Evolutionary conservation across 2,797 vertebrate species (phyloP).

Genomic region (Adrianichthys oophorus): DNA sequence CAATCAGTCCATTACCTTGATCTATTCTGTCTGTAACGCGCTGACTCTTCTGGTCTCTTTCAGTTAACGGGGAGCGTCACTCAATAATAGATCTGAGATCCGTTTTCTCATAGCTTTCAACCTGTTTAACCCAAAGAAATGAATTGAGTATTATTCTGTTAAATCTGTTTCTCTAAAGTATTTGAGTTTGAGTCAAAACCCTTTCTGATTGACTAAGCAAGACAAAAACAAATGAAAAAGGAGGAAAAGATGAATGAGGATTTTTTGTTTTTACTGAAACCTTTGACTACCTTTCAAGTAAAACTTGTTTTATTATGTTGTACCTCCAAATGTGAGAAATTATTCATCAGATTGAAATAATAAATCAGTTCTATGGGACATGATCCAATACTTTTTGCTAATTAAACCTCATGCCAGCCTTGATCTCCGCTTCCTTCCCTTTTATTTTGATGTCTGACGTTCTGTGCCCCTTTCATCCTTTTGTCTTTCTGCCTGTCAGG

Average conservation of each 20-base stretch:
- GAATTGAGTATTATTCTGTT: not conserved
- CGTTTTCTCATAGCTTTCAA: conserved; percentile 13
- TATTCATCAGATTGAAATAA: too few relatives aligned
- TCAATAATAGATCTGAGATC: conserved; percentile 48
- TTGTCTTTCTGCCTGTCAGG: conserved; percentile 34
- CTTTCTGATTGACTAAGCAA: conserved; percentile 2
- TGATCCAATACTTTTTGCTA: conserved; percentile 23
- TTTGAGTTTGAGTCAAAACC: conserved; percentile 20
- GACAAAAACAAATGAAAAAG: not conserved
- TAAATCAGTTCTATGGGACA: conserved; percentile 1
- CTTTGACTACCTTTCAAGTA: too few relatives aligned
- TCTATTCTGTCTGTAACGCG: conserved; percentile 26
- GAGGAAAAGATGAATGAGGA: too few relatives aligned
- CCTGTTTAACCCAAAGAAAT: conserved; percentile 22
- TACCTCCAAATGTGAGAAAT: not conserved
- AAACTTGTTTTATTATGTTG: not conserved
- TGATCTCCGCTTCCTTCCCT: conserved; percentile 33
- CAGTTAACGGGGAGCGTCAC: conserved; percentile 41
- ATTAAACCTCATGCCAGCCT: conserved; percentile 30
- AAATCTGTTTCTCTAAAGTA: conserved; percentile 10
- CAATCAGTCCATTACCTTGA: conserved; percentile 37
- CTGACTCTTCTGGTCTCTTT: conserved; percentile 22
- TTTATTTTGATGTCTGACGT: conserved; percentile 16
- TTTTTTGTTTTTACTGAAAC: too few relatives aligned
- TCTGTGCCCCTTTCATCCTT: conserved; percentile 36